phyloP scores from a whole-genome alignment of 1,140 invertebrate genomes.

The Temnothorax nylanderi region DNA sequence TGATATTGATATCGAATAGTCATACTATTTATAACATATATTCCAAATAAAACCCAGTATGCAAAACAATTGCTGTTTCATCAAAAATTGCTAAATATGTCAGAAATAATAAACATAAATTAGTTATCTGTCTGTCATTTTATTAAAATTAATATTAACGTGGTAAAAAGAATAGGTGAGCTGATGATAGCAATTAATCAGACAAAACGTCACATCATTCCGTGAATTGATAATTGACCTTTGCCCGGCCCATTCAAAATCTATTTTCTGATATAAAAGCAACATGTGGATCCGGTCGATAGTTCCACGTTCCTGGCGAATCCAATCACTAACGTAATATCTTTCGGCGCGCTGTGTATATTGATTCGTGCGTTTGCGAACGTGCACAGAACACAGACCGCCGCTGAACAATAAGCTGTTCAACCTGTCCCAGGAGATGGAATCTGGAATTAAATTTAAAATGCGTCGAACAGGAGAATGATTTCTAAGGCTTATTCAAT shows the following conservation, averaged over 20 bases:
- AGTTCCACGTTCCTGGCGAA: constrained; percentile 38
- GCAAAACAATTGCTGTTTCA: neutral
- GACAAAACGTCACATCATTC: neutral
- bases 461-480: neutral
- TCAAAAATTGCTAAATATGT: neutral
- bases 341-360: constrained; percentile 36
- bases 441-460: constrained; percentile 29
- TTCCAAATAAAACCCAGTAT: neutral
- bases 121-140: neutral
- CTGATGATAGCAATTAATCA: neutral
- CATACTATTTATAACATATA: neutral
- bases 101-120: neutral
- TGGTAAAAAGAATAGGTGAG: neutral
- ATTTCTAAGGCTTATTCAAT: neutral
- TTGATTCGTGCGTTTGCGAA: constrained; percentile 22
- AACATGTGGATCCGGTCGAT: constrained; percentile 30
- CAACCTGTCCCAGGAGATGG: neutral
- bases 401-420: constrained; percentile 16
- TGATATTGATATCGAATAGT: neutral
- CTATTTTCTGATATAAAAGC: constrained; percentile 41
- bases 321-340: constrained; percentile 53
- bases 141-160: neutral
- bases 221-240: constrained; percentile 22
- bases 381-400: constrained; percentile 6
- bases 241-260: neutral